Evolutionary conservation across 2,888 invertebrate species (phyloP).

Genomic region (Apodemia duryi): DNA sequence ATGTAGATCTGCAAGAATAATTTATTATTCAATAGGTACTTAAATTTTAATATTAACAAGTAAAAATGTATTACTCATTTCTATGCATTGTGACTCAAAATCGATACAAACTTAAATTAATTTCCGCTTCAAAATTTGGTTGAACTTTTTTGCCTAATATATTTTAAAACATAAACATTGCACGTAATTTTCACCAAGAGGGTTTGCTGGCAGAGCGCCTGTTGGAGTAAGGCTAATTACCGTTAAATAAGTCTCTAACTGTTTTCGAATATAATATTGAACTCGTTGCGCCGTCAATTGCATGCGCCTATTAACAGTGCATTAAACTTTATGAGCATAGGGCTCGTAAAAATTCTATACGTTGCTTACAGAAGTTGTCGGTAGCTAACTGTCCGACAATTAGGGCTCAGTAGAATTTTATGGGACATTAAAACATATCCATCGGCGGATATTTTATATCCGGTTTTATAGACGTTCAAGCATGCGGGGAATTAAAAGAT

Average conservation of each 20-base stretch:
- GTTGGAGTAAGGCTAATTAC: too few species aligned
- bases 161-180: too few species aligned
- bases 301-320: constrained; percentile 36
- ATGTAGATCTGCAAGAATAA: too few species aligned
- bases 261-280: constrained; percentile 21
- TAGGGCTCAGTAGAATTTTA: constrained; percentile 63
- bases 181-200: too few species aligned
- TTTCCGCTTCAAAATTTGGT: too few species aligned
- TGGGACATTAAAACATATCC: constrained; percentile 58
- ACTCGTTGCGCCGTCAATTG: constrained; percentile 28
- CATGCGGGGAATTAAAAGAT: not conserved
- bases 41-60: too few species aligned
- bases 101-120: too few species aligned
- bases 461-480: constrained; percentile 33
- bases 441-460: constrained; percentile 56
- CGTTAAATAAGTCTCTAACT: not conserved
- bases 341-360: constrained; percentile 53
- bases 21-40: too few species aligned
- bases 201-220: too few species aligned
- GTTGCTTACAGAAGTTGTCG: constrained; percentile 42
- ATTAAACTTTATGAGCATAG: constrained; percentile 48
- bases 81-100: too few species aligned
- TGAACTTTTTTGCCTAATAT: too few species aligned
- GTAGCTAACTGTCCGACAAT: constrained; percentile 49
- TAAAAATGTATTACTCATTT: too few species aligned